These are phyloP conservation scores for Boleophthalmus pectinirostris DNA, from an alignment of 2,113 vertebrate species.

Conservation along the genomic window DNA sequence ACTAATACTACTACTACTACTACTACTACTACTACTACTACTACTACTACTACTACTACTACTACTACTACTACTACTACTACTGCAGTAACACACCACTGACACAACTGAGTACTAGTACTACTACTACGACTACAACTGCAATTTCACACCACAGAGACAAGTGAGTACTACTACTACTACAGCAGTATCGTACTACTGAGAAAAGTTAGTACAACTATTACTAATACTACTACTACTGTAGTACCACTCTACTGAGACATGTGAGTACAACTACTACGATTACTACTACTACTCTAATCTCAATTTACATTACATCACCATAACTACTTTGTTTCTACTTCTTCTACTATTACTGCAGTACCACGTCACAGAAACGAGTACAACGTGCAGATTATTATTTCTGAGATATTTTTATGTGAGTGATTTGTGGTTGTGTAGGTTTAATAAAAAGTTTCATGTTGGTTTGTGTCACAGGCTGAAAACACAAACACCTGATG, in stretches of 20 bases:
- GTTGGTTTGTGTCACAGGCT: too few relatives aligned
- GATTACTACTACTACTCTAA: background rate
- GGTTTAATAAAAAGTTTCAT: too few relatives aligned
- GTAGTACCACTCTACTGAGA: slow-evolving; percentile 90
- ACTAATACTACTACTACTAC: background rate
- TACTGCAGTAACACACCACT: slow-evolving; percentile 90
- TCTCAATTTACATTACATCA: background rate
- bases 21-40: background rate
- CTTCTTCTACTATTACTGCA: slow-evolving; percentile 63
- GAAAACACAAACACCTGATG: too few relatives aligned
- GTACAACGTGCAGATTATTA: too few relatives aligned
- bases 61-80: too few relatives aligned
- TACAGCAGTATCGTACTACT: background rate
- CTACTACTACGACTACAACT: background rate
- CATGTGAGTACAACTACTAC: slow-evolving; percentile 75
- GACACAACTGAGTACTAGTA: slow-evolving; percentile 83
- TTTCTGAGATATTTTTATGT: too few relatives aligned
- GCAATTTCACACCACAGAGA: slow-evolving; percentile 91
- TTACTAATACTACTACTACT: slow-evolving; percentile 85
- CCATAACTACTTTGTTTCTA: background rate
- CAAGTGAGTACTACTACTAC: slow-evolving; percentile 76
- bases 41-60: slow-evolving; percentile 46
- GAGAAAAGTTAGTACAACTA: too few relatives aligned
- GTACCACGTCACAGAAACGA: too few relatives aligned
- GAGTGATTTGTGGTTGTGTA: too few relatives aligned